Base-by-base conservation (phyloP, 1,140 invertebrate species). In the Euura saliciscinereae region DNA sequence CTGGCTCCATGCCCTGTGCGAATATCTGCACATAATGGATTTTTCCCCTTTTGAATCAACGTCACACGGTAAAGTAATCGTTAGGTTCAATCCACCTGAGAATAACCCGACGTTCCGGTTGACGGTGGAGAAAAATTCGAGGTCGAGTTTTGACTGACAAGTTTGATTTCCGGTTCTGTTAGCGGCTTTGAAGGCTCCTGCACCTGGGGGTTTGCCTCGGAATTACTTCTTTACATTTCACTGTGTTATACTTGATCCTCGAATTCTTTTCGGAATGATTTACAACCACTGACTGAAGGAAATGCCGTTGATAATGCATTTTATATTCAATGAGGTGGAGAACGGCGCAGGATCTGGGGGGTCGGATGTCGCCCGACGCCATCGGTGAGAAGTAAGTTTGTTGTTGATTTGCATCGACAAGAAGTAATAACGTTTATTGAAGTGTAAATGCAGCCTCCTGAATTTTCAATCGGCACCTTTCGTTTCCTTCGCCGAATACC, bases 341-440 rank as follows among this genome's bases (percentile, higher is more conserved):
- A 43, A 44, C n/a, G 66, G 42, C 51, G 51, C 3, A 1, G 51
- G 51, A 59, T n/a, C 8, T 59, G 3, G 51, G 10, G 51, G 8
- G 51, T 67, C 43, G 5, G 42, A 3, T 42, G 43, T 67, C 68
- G 11, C 66, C 66, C 28, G 11, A 13, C 66, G 66, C 28, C 66
- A 10, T 44, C 3, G 42, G n/a, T 69, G 28, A 69, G n/a, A 42
- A 44, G 45, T 42, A 44, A 69, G 68, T 69, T 69, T 69, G 68
- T 69, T 46, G 68, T 69, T 69, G 68, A 69, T 69, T 69, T 69
- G 59, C 65, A 78, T 81, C 78, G 78, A 82, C 81, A 77, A 74
- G 76, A 73, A 78, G 77, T 80, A 80, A 79, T 83, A 81, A 83
- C 77, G 80, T 83, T 83, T 82, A 81, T 82, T 80, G 78, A 83